These are phyloP conservation scores for Oasisia sp. DNA, from an alignment of 2,888 invertebrate species.

Conservation along the genomic window DNA sequence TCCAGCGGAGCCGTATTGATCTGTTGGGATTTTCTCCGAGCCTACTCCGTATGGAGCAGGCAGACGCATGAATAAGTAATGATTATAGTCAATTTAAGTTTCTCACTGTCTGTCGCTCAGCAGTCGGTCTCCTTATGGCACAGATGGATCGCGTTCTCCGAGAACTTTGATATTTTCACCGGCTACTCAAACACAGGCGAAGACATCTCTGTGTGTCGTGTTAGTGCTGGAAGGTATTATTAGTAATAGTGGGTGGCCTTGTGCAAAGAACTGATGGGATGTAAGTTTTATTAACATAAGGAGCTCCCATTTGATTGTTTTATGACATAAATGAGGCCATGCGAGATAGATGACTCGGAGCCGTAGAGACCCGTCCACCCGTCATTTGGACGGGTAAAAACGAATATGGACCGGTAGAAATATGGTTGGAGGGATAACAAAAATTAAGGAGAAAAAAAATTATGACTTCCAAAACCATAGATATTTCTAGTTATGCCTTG, in stretches of 20 bases:
- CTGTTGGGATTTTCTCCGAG: background rate
- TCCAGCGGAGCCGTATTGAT: background rate
- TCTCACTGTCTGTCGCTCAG: background rate
- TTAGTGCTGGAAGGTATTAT: background rate
- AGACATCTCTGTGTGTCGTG: background rate
- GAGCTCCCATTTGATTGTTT: too few species aligned
- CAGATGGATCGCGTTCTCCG: background rate
- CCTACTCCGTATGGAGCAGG: background rate
- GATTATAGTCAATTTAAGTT: background rate
- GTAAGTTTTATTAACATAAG: too few species aligned
- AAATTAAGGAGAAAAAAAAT: too few species aligned
- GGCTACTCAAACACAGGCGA: background rate
- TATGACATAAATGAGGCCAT: too few species aligned
- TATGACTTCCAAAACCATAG: too few species aligned
- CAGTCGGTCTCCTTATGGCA: background rate
- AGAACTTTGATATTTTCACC: background rate
- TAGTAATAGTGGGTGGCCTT: background rate
- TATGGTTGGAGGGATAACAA: too few species aligned
- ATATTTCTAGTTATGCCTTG: too few species aligned
- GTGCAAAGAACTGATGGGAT: too few species aligned
- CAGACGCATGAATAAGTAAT: background rate
- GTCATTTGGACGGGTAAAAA: too few species aligned
- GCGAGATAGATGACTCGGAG: too few species aligned
- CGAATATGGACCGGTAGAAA: too few species aligned
- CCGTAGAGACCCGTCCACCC: too few species aligned